These are phyloP conservation scores for Lacerta bilineata DNA, from an alignment of 2,797 vertebrate species.

Conservation along the genomic window DNA sequence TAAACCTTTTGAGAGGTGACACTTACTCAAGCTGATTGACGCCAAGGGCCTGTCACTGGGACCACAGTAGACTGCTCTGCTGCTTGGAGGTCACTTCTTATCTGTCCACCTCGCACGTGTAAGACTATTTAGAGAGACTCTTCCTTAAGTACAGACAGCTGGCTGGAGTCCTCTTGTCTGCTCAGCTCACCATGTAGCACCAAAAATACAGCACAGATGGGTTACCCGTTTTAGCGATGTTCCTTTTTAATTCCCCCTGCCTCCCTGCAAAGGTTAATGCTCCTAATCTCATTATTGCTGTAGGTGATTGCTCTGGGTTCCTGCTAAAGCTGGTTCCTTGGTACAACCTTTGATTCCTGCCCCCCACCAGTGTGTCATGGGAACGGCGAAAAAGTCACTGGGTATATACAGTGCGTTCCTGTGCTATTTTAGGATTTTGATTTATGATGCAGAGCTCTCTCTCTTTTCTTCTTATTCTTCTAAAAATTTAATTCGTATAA, in stretches of 20 bases:
- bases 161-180: background rate
- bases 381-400: conserved; percentile 36
- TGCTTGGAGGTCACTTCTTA: background rate
- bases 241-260: conserved; percentile 9
- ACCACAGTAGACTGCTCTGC: background rate
- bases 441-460: rapidly evolving
- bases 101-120: conserved; percentile 13
- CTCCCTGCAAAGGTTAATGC: conserved; percentile 55
- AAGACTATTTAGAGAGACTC: conserved; percentile 27
- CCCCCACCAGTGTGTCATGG: background rate
- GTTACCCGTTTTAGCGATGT: background rate
- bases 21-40: background rate
- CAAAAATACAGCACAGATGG: conserved; percentile 23
- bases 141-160: conserved; percentile 37
- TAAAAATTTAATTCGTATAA: conserved; percentile 1
- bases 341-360: conserved; percentile 36
- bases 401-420: rapidly evolving
- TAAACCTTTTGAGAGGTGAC: background rate
- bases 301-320: conserved; percentile 54
- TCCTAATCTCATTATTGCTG: conserved; percentile 60
- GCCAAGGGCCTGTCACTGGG: background rate
- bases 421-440: background rate
- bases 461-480: background rate
- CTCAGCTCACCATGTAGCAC: background rate
- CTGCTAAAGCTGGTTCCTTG: conserved; percentile 28